Evolutionary conservation across 1,140 invertebrate species (phyloP).

Genomic region (Drosophila ercepeae): DNA sequence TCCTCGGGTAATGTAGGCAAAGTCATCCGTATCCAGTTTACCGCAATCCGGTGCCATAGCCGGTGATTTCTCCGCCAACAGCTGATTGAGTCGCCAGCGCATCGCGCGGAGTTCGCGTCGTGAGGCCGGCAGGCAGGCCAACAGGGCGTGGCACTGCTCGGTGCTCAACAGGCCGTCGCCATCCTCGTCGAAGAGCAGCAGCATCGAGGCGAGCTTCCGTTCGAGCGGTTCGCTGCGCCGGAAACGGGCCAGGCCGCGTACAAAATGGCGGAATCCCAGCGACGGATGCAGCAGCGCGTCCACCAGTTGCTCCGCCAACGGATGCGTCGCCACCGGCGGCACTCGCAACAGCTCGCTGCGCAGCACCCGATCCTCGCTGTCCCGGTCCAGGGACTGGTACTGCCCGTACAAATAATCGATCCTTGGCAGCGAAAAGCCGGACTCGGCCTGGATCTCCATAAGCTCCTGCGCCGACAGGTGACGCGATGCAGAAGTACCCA

Average conservation of each 20-base stretch:
- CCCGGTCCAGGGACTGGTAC: conserved; percentile 41
- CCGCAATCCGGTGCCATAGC: background rate
- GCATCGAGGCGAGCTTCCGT: conserved; percentile 23
- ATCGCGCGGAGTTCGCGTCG: conserved; percentile 24
- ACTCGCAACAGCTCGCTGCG: conserved; percentile 37
- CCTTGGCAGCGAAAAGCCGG: conserved; percentile 34
- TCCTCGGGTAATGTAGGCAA: conserved; percentile 44
- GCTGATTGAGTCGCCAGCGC: conserved; percentile 39
- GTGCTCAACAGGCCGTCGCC: conserved; percentile 38
- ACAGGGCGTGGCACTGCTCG: conserved; percentile 36
- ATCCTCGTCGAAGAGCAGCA: conserved; percentile 40
- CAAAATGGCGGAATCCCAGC: conserved; percentile 39
- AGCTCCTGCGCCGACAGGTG: conserved; percentile 35
- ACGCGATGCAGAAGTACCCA: conserved; percentile 35
- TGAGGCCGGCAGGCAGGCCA: conserved; percentile 28
- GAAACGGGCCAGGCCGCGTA: conserved; percentile 27
- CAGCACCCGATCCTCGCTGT: conserved; percentile 26
- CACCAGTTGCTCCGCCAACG: conserved; percentile 31
- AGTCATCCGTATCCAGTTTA: conserved; percentile 30
- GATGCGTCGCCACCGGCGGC: conserved; percentile 38
- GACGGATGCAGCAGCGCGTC: conserved; percentile 40
- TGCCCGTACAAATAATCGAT: conserved; percentile 49
- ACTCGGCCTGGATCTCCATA: conserved; percentile 26
- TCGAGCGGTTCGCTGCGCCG: conserved; percentile 24
- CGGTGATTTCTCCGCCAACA: conserved; percentile 23